A percentile compares a stretch with the other conserved stretches of the same genome.
These are phyloP conservation scores for Spea bombifrons DNA, from an alignment of 2,113 vertebrate species.

Conservation along the genomic window DNA sequence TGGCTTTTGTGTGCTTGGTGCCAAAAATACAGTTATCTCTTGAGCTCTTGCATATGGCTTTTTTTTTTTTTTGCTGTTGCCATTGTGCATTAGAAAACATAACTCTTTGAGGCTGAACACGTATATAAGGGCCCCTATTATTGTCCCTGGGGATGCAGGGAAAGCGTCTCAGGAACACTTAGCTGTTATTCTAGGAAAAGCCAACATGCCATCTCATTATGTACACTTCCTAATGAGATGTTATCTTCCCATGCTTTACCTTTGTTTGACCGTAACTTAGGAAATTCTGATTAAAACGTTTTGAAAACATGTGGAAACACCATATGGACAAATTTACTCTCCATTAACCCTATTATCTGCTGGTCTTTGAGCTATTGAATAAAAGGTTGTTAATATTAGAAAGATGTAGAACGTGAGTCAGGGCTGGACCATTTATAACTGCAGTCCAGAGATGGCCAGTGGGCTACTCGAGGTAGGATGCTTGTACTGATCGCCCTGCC, in stretches of 20 bases:
- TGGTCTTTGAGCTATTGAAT: too few species aligned
- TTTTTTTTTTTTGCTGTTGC: background rate
- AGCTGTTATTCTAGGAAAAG: background rate
- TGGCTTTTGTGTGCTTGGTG: background rate
- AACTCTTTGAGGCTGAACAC: background rate
- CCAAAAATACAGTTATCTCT: background rate
- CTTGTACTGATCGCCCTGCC: too few species aligned
- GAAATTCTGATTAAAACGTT: too few species aligned
- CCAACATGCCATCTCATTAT: background rate
- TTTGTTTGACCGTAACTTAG: background rate
- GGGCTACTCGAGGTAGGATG: too few species aligned
- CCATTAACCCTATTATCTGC: too few species aligned
- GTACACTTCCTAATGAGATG: background rate
- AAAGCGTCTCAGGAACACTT: conserved; percentile 6
- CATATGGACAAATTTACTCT: too few species aligned
- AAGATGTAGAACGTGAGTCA: too few species aligned
- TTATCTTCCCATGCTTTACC: background rate
- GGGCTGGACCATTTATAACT: too few species aligned
- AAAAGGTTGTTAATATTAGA: too few species aligned
- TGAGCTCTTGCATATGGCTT: background rate
- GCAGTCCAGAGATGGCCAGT: too few species aligned
- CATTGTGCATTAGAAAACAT: background rate
- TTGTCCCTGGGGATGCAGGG: background rate
- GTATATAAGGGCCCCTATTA: background rate
- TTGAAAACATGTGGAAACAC: too few species aligned